phyloP scores from a whole-genome alignment of 2,797 vertebrate species.

The Synaphobranchus kaupii region DNA sequence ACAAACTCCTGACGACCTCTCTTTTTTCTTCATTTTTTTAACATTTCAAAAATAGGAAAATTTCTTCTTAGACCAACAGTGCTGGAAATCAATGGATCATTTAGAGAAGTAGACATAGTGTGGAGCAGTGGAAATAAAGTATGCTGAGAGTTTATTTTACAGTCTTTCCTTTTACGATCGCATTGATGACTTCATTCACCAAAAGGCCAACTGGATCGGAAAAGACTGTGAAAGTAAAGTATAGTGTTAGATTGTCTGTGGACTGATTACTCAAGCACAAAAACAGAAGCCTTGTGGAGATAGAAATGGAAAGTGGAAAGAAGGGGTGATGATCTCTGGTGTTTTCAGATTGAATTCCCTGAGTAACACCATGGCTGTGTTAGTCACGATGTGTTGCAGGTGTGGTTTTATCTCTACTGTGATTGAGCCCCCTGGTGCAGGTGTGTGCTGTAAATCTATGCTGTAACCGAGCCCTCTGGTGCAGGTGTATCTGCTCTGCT shows the following conservation, averaged over 20 bases:
- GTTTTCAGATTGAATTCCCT: background rate
- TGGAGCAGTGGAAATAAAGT: constrained; percentile 46
- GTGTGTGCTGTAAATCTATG: background rate
- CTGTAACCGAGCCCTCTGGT: background rate
- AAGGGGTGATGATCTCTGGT: background rate
- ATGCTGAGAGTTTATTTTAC: constrained; percentile 45
- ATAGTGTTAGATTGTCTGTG: constrained; percentile 22
- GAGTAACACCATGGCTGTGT: background rate
- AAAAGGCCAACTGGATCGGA: constrained; percentile 29
- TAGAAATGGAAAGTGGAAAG: constrained; percentile 8
- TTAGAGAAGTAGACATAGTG: constrained; percentile 47
- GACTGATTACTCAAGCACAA: constrained; percentile 21
- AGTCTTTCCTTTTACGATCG: constrained; percentile 32
- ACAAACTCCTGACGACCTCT: constrained; percentile 59
- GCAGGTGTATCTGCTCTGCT: background rate
- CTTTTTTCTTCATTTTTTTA: constrained; percentile 46
- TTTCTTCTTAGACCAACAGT: constrained; percentile 44
- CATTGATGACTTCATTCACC: constrained; percentile 49
- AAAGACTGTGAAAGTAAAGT: constrained; percentile 23
- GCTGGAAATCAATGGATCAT: constrained; percentile 52
- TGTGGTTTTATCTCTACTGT: constrained; percentile 6
- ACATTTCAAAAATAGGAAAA: constrained; percentile 49
- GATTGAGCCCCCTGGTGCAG: background rate
- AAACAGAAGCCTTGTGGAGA: background rate
- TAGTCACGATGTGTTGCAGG: background rate